A percentile compares a stretch with the other conserved stretches of the same genome.
Evolutionary conservation across 1,140 invertebrate genomes (phyloP).

Genomic region (Cotesia chilonis): DNA sequence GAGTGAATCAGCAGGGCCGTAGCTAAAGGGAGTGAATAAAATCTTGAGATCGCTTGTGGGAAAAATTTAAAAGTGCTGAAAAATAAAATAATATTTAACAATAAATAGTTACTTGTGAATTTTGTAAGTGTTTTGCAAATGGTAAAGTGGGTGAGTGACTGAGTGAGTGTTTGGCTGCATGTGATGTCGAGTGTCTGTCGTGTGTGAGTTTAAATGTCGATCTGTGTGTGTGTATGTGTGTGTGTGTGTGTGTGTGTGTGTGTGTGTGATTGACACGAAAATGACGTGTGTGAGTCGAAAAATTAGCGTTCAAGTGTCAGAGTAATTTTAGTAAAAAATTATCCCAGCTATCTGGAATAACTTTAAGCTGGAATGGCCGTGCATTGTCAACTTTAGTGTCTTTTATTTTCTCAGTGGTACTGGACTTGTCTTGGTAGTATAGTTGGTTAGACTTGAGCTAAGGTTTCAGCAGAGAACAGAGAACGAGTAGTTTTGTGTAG

Average conservation of each 20-base stretch:
- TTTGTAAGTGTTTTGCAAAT: too few relatives aligned
- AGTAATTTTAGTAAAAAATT: neutral
- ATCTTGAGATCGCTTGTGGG: neutral
- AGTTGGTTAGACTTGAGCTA: slow-evolving; percentile 9
- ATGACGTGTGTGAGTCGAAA: slow-evolving; percentile 21
- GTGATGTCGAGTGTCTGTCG: too few relatives aligned
- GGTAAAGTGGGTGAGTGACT: too few relatives aligned
- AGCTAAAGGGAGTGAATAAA: slow-evolving; percentile 11
- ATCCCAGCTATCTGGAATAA: slow-evolving; percentile 8
- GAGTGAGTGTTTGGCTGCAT: too few relatives aligned
- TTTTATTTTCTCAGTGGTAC: neutral
- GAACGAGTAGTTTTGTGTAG: slow-evolving; percentile 8
- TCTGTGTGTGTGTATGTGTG: too few relatives aligned
- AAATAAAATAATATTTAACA: neutral
- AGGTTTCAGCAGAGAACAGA: neutral
- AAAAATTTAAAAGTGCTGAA: neutral
- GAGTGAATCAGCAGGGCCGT: slow-evolving; percentile 25
- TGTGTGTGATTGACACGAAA: neutral
- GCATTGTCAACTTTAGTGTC: slow-evolving; percentile 41
- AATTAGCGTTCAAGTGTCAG: slow-evolving; percentile 47
- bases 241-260: too few relatives aligned
- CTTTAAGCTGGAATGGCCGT: slow-evolving; percentile 50
- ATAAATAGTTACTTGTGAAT: too few relatives aligned
- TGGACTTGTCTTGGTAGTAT: slow-evolving; percentile 11
- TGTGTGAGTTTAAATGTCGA: too few relatives aligned